Conservation (phyloP, 2,888 invertebrate species). For the Machimus atricapillus region DNA sequence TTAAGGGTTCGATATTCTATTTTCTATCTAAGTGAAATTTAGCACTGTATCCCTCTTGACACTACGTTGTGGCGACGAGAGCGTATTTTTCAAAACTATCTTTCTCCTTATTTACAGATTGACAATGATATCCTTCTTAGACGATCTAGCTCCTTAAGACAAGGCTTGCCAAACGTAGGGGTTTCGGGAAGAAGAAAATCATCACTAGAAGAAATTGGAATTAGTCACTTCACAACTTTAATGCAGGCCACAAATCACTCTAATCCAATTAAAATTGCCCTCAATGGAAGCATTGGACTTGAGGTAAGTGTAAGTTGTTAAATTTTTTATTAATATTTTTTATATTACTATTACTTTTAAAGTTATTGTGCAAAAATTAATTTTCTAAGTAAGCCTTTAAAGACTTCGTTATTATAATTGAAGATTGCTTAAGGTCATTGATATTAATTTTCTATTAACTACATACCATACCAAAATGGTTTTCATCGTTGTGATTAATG, state of each 20-base stretch:
- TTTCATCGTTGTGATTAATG: too few species aligned
- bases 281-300: conserved; percentile 85
- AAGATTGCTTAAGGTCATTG: too few species aligned
- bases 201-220: conserved; percentile 84
- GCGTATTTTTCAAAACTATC: not conserved
- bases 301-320: conserved; percentile 63
- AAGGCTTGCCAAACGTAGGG: conserved; percentile 76
- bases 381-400: too few species aligned
- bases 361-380: too few species aligned
- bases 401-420: too few species aligned
- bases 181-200: conserved; percentile 73
- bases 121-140: conserved; percentile 84
- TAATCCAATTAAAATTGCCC: conserved; percentile 82
- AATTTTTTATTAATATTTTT: not conserved
- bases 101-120: conserved; percentile 54
- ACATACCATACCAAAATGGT: too few species aligned
- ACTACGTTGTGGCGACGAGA: not conserved
- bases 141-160: conserved; percentile 83
- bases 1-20: conserved; percentile 70
- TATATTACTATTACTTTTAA: not conserved
- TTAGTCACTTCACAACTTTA: conserved; percentile 78
- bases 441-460: too few species aligned
- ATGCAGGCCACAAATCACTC: conserved; percentile 72
- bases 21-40: conserved; percentile 42
- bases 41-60: conserved; percentile 23